Conservation (phyloP, 2,888 invertebrate genomes). For the Polyommatus icarus region DNA sequence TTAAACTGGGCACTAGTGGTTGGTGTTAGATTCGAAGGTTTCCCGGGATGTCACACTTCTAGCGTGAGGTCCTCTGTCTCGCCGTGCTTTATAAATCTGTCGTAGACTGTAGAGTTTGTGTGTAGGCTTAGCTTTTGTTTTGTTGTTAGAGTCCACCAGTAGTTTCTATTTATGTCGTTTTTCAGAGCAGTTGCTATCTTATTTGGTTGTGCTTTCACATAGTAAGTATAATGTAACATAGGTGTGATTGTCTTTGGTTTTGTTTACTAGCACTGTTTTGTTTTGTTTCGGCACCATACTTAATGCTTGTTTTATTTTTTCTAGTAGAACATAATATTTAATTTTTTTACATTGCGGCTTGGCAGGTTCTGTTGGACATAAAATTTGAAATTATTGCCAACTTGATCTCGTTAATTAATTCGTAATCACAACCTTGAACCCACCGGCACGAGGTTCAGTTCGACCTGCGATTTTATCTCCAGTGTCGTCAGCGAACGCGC, state of each 20-base stretch:
- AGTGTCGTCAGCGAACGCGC: background rate
- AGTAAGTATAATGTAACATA: background rate
- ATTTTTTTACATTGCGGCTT: background rate
- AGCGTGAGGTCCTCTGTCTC: background rate
- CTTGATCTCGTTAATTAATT: background rate
- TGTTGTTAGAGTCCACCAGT: background rate
- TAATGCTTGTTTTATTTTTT: conserved; percentile 4
- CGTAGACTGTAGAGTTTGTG: background rate
- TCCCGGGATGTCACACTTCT: background rate
- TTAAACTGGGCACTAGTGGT: background rate
- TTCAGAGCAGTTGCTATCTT: background rate
- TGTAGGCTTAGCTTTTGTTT: background rate
- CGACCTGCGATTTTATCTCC: background rate
- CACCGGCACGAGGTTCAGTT: background rate
- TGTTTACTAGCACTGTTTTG: conserved; percentile 9
- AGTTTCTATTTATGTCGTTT: background rate
- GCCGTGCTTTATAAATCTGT: conserved; percentile 5
- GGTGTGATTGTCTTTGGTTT: background rate
- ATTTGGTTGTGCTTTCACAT: background rate
- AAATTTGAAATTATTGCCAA: background rate
- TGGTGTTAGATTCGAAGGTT: background rate
- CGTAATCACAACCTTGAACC: background rate
- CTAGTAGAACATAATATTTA: background rate
- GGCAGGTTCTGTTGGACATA: background rate
- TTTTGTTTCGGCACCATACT: background rate